A percentile compares a stretch with the other conserved stretches of the same genome.
Evolutionary conservation across 2,888 invertebrate genomes (phyloP).

Genomic region (Plebejus argus): DNA sequence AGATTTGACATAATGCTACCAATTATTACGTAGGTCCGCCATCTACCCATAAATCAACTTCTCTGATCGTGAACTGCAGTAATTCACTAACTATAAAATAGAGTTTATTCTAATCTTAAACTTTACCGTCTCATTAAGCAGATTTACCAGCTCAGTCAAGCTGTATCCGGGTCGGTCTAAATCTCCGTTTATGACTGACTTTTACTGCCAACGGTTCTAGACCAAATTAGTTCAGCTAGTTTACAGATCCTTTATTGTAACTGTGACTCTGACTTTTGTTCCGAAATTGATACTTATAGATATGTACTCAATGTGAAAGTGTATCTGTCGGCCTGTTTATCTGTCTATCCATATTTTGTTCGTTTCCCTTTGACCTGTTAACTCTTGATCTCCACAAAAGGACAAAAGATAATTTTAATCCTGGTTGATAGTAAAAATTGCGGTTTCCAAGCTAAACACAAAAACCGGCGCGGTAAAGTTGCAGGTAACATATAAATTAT

Average conservation of each 20-base stretch:
- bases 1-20: neutral
- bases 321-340: neutral
- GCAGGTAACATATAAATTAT: neutral
- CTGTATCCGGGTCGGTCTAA: conserved; percentile 12
- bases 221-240: neutral
- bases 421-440: too few species aligned
- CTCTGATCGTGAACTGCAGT: too few species aligned
- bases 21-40: too few species aligned
- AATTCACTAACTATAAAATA: neutral
- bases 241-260: neutral
- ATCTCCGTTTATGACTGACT: conserved; percentile 9
- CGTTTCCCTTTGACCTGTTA: too few species aligned
- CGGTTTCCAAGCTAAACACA: too few species aligned
- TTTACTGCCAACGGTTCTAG: neutral
- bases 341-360: too few species aligned
- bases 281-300: neutral
- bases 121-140: neutral
- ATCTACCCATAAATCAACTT: neutral
- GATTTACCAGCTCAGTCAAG: neutral
- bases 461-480: too few species aligned
- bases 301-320: too few species aligned
- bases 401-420: too few species aligned
- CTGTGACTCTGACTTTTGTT: neutral
- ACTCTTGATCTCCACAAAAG: neutral
- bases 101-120: neutral